Conservation (phyloP, 2,888 invertebrate genomes). For the Spodoptera picta region DNA sequence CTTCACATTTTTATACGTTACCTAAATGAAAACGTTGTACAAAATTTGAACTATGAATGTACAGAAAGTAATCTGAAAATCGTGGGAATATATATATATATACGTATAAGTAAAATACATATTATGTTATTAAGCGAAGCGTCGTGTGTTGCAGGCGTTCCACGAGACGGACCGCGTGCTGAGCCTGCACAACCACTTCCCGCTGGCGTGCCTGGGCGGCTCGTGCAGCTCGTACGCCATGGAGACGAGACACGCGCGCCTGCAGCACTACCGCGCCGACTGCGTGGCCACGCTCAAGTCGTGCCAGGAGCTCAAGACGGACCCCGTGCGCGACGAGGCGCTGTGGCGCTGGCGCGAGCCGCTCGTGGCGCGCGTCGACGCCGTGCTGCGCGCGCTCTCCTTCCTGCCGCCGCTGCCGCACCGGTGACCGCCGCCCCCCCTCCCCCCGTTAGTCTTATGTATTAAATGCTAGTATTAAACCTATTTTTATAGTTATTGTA, state of each 20-base stretch:
- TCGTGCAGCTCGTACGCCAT: constrained; percentile 95
- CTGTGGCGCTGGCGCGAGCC: constrained; percentile 96
- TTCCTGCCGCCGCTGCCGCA: constrained; percentile 87
- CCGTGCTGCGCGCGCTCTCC: constrained; percentile 91
- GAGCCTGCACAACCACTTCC: constrained; percentile 97
- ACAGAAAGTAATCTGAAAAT: too few species aligned
- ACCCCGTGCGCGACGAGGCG: constrained; percentile 94
- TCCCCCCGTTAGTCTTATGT: constrained; percentile 46
- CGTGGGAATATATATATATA: too few species aligned
- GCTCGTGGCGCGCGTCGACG: constrained; percentile 91
- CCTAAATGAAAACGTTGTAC: too few species aligned
- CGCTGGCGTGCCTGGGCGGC: constrained; percentile 95
- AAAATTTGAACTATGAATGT: too few species aligned
- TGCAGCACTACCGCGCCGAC: constrained; percentile 98
- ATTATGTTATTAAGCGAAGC: not conserved
- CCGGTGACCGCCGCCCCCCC: constrained; percentile 58
- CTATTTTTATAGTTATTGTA: constrained; percentile 74
- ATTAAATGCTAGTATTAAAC: constrained; percentile 72
- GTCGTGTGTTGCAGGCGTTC: constrained; percentile 89
- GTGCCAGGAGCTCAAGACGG: constrained; percentile 94
- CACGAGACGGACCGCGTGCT: constrained; percentile 96
- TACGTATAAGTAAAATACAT: too few species aligned
- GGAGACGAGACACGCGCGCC: constrained; percentile 94
- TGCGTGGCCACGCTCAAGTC: constrained; percentile 95
- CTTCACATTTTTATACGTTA: too few species aligned